phyloP scores from a whole-genome alignment of 2,113 vertebrate genomes.

The Cyanistes caeruleus region DNA sequence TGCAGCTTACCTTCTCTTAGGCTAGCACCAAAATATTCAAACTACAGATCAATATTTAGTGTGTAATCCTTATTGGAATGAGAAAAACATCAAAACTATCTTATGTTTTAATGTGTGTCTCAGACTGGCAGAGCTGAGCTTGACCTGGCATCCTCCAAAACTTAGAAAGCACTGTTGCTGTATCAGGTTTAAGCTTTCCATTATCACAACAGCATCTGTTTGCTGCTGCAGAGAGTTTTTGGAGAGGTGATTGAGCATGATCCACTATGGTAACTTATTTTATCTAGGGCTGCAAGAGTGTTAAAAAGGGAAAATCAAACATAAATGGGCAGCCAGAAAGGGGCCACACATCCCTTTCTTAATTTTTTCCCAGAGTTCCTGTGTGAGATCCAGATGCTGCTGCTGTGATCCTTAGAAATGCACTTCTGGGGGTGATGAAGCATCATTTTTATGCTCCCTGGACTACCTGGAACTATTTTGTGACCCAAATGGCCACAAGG shows the following conservation, averaged over 20 bases:
- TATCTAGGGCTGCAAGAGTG: not conserved
- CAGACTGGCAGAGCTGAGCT: not conserved
- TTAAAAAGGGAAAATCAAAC: not conserved
- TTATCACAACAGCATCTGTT: not conserved
- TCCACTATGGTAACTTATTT: not conserved
- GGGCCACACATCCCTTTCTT: not conserved
- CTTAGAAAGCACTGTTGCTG: not conserved
- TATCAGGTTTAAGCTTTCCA: not conserved
- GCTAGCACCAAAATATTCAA: not conserved
- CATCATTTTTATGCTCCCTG: not conserved
- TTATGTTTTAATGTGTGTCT: not conserved
- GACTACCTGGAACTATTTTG: not conserved
- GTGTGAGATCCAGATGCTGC: not conserved
- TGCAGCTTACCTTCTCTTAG: not conserved
- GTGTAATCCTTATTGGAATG: not conserved
- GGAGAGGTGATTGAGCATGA: not conserved
- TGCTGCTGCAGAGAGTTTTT: rapidly evolving
- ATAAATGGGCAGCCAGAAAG: not conserved
- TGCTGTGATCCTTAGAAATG: not conserved
- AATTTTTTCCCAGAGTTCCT: not conserved
- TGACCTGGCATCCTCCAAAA: not conserved
- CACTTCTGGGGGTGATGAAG: not conserved
- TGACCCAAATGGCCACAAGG: not conserved
- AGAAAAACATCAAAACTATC: not conserved
- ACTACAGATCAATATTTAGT: not conserved